Evolutionary conservation across 1,140 invertebrate genomes (phyloP), one percentile per base, ranked within the genome.

Genomic region (Phocides pigmalion): DNA sequence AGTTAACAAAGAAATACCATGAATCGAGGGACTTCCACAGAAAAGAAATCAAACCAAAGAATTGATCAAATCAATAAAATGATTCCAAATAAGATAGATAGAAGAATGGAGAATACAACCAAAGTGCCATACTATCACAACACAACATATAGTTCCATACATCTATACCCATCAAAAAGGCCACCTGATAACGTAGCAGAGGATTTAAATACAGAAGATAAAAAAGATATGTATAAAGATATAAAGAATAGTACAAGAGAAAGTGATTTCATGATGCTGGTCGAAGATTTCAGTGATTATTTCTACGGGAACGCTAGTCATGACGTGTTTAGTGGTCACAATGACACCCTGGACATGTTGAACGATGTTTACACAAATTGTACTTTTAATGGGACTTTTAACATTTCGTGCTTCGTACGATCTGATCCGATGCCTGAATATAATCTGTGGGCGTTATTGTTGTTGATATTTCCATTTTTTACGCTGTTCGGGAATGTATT

Each of bases 401-500:
- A 89, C 22, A 68, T 87, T 56, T 93, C 84, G 11, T 92, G 90
- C 73, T 92, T 91, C 64, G 81, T 72, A 32, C 70, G 69, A 68
- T 47, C 79, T 41, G 80, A 69, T 66, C 69, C 25, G 22, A 66
- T 14, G 6, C 76, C 53, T 54, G 90, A 93, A 61, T 94, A 95
- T 76, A 96, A 68, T 58, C 39, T 68, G 37, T 98, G 97, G 96
- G 96, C 96, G 14, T 90, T 98, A 22, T 94, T 98, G 63, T 91
- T 99, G 61, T 93, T 98, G 56, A 92, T 99, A 62, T 98, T 99
- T 81, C 97, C 98, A 16, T 94, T 98, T 79, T 95, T 99, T 62
- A 99, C 98, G 0, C 94, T 99, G 8, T 99, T 99, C 90, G 98
- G 98, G 22, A 99, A 99, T 92, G 96, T 98, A 58, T 94, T 99